phyloP scores from a whole-genome alignment of 2,888 invertebrate genomes.

The Lasioglossum villosulum region DNA sequence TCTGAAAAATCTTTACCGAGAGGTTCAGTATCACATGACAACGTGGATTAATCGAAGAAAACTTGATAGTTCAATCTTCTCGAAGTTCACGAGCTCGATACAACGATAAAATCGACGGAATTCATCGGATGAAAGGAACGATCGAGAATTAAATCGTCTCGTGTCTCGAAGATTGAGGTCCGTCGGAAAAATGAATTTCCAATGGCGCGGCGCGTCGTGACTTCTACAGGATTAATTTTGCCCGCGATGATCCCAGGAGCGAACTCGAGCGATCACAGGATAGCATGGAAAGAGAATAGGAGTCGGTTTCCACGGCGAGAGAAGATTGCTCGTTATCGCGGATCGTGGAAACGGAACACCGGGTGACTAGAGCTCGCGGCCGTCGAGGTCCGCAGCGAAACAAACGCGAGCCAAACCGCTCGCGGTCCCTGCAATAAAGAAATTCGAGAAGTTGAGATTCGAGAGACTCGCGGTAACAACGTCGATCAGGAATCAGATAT shows the following conservation, averaged over 20 bases:
- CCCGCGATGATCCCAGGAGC: not conserved
- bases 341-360: not conserved
- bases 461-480: not conserved
- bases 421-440: slow-evolving; percentile 23
- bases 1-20: too few species aligned
- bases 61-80: too few species aligned
- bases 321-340: slow-evolving; percentile 6
- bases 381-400: not conserved
- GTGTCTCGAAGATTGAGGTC: not conserved
- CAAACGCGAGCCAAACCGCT: not conserved
- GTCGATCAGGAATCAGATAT: slow-evolving; percentile 37
- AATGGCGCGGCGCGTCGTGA: not conserved
- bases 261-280: too few species aligned
- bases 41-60: too few species aligned
- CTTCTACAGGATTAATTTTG: not conserved
- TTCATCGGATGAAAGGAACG: not conserved
- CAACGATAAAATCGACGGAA: too few species aligned
- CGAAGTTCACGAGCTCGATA: too few species aligned
- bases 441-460: slow-evolving; percentile 37
- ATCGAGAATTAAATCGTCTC: not conserved
- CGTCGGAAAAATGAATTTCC: not conserved
- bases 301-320: not conserved
- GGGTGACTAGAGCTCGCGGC: not conserved
- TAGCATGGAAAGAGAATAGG: not conserved
- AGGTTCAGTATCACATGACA: too few species aligned